Evolutionary conservation across 2,113 vertebrate species (phyloP).

Genomic region (Bambusicola thoracicus): DNA sequence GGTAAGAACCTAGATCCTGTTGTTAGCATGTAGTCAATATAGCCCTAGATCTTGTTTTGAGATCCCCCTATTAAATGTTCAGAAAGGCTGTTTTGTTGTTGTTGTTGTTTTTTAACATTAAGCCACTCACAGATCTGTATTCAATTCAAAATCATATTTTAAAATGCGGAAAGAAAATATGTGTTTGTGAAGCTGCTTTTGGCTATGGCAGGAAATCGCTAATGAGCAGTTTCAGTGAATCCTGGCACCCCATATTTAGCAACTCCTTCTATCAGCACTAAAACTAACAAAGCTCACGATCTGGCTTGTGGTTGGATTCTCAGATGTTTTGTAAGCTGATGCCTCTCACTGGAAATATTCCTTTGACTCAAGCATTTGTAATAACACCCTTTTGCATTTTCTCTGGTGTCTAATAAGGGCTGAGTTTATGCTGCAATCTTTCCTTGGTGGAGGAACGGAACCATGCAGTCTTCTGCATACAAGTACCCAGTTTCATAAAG

Average conservation of each 20-base stretch:
- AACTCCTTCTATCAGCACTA: not conserved
- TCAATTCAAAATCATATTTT: not conserved
- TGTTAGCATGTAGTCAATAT: not conserved
- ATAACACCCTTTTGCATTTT: not conserved
- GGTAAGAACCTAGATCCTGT: not conserved
- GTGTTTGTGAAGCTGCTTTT: not conserved
- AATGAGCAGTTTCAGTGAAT: not conserved
- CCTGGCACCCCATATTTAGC: not conserved
- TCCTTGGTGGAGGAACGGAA: not conserved
- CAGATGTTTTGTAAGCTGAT: not conserved
- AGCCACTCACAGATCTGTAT: not conserved
- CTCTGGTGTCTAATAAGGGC: not conserved
- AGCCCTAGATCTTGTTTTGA: not conserved
- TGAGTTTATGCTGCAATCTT: not conserved
- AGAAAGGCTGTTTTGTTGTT: not conserved
- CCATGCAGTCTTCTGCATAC: not conserved
- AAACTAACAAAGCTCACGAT: slow-evolving; percentile 8
- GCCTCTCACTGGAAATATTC: not conserved
- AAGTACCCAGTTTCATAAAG: not conserved
- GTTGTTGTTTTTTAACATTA: not conserved
- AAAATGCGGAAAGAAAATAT: not conserved
- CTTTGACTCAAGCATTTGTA: not conserved
- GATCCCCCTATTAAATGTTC: not conserved
- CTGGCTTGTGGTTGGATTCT: slow-evolving; percentile 3
- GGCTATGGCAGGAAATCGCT: not conserved